Evolutionary conservation across 2,113 vertebrate species (phyloP).

Genomic region (Hypomesus transpacificus): DNA sequence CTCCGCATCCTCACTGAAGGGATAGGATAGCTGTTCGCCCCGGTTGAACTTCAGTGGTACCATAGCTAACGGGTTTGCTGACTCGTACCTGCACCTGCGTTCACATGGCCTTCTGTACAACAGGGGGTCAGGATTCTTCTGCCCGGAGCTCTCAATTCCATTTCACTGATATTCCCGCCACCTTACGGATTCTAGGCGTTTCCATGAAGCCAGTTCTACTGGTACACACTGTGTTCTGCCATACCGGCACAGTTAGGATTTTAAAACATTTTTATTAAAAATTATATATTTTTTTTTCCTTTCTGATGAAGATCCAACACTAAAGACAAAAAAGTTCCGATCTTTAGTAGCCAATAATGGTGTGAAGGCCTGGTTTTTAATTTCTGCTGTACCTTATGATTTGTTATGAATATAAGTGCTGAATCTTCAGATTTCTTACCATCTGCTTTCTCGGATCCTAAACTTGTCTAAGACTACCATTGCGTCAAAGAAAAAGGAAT

Average conservation of each 20-base stretch:
- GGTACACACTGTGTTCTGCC: constrained; percentile 54
- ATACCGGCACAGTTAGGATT: constrained; percentile 37
- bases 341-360: constrained; percentile 5
- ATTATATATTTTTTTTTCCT: constrained; percentile 5
- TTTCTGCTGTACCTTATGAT: background rate
- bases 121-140: background rate
- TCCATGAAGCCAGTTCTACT: constrained; percentile 31
- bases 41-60: constrained; percentile 54
- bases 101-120: constrained; percentile 2
- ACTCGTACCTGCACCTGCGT: constrained; percentile 8
- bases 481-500: background rate
- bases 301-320: constrained; percentile 40
- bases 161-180: constrained; percentile 21
- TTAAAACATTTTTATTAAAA: constrained; percentile 10
- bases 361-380: constrained; percentile 21
- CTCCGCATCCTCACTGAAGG: constrained; percentile 33
- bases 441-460: constrained; percentile 47
- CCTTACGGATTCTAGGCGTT: constrained; percentile 24
- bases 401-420: constrained; percentile 7
- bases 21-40: constrained; percentile 26
- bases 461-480: constrained; percentile 43
- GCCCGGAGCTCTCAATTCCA: constrained; percentile 27
- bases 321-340: constrained; percentile 20
- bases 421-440: constrained; percentile 23
- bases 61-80: constrained; percentile 50